These are phyloP conservation scores for Sternotherus odoratus DNA, from an alignment of 2,797 vertebrate genomes.

Conservation along the genomic window DNA sequence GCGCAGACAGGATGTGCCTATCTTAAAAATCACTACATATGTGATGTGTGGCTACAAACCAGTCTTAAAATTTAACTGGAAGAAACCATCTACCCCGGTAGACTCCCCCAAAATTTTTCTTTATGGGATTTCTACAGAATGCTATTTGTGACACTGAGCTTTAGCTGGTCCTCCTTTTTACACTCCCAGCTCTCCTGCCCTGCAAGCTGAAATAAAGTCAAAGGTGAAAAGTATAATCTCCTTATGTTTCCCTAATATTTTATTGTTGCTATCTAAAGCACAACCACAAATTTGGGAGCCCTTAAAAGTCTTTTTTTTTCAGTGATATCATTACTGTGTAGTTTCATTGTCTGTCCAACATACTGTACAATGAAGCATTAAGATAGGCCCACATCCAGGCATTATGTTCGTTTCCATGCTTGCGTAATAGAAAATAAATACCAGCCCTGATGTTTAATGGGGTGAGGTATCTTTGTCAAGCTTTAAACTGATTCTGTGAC, in stretches of 20 bases:
- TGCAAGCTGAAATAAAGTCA: background rate
- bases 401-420: conserved; percentile 53
- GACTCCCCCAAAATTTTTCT: background rate
- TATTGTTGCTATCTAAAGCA: conserved; percentile 45
- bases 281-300: conserved; percentile 35
- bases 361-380: conserved; percentile 51
- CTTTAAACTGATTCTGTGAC: conserved; percentile 37
- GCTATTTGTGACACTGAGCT: background rate
- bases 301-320: conserved; percentile 49
- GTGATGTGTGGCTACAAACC: background rate
- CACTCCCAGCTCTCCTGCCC: background rate
- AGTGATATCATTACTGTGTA: conserved; percentile 45
- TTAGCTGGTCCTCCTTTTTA: background rate
- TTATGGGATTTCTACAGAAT: background rate
- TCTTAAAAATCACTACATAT: background rate
- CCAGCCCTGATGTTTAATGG: conserved; percentile 40
- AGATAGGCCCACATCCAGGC: conserved; percentile 34
- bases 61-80: conserved; percentile 29
- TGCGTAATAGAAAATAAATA: conserved; percentile 57
- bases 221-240: conserved; percentile 10
- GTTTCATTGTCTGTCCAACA: conserved; percentile 54
- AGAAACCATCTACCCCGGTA: conserved; percentile 12
- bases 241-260: conserved; percentile 15
- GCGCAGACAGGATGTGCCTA: background rate
- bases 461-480: conserved; percentile 28